Percentiles rank a stretch among this genome's conserved stretches.
Evolutionary conservation across 2,113 vertebrate genomes (phyloP).

Genomic region (Odontesthes bonariensis): DNA sequence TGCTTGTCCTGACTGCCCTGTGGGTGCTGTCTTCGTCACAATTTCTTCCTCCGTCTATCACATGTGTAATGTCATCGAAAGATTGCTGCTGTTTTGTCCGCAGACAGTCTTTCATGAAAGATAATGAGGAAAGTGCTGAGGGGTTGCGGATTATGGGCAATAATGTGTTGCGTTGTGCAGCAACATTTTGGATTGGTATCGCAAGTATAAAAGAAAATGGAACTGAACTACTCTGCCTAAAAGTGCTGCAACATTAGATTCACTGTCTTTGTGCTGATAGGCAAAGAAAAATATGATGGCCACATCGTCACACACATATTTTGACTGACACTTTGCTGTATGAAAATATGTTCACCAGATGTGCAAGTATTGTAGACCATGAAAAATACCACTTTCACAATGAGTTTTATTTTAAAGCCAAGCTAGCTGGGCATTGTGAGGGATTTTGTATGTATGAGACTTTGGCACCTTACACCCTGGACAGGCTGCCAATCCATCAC

Average conservation of each 20-base stretch:
- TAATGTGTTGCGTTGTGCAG: not conserved
- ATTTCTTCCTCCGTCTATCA: not conserved
- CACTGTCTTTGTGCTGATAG: not conserved
- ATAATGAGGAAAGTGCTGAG: not conserved
- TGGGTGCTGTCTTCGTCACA: conserved; percentile 12
- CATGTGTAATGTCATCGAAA: not conserved
- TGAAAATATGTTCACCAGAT: not conserved
- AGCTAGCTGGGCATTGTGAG: no score
- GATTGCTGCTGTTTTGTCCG: not conserved
- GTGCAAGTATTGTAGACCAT: not conserved
- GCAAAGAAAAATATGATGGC: conserved; percentile 1
- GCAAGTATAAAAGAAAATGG: not conserved
- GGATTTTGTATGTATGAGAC: no score
- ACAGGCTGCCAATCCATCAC: no score
- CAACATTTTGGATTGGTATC: not conserved
- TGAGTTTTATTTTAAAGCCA: no score
- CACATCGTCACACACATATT: not conserved
- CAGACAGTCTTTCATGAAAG: not conserved
- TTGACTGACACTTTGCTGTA: not conserved
- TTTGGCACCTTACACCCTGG: no score
- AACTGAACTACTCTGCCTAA: not conserved
- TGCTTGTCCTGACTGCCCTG: conserved; percentile 16
- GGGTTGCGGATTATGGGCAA: not conserved
- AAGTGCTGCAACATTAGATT: not conserved
- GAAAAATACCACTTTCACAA: no score